Evolutionary conservation across 2,888 invertebrate species (phyloP).

Genomic region (Acanthosepion esculentum): DNA sequence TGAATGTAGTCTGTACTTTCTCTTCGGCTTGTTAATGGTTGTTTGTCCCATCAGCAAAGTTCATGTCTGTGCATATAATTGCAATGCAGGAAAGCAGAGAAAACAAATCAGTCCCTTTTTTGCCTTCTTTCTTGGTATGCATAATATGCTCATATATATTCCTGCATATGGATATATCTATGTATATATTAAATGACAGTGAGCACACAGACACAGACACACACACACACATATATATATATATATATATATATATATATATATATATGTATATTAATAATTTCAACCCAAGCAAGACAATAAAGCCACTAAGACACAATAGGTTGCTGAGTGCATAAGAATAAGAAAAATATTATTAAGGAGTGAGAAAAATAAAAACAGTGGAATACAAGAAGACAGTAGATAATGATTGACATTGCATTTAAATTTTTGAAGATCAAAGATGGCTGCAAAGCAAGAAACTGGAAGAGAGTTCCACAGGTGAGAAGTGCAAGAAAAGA

Average conservation of each 20-base stretch:
- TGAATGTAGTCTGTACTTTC: neutral
- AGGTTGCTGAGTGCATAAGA: too few relatives aligned
- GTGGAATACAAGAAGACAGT: too few relatives aligned
- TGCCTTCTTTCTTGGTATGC: neutral
- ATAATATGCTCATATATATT: neutral
- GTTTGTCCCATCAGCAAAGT: slow-evolving; percentile 13
- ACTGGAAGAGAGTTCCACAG: too few relatives aligned
- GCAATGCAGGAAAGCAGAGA: neutral
- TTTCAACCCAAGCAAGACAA: too few relatives aligned
- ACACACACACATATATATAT: neutral
- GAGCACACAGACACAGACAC: neutral
- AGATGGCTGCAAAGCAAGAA: too few relatives aligned
- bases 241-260: neutral
- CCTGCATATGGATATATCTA: neutral
- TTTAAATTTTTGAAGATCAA: too few relatives aligned
- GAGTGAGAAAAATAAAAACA: too few relatives aligned
- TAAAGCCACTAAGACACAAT: neutral
- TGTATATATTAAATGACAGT: neutral
- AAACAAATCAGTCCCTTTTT: slow-evolving; percentile 1
- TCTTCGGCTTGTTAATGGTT: slow-evolving; percentile 8
- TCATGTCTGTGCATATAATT: slow-evolving; percentile 33
- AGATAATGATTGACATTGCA: too few relatives aligned
- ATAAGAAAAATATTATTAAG: too few relatives aligned
- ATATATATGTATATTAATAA: neutral
- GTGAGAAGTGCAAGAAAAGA: too few relatives aligned